Evolutionary conservation across 2,113 vertebrate genomes (phyloP), one percentile per base, ranked within the genome.

Genomic region (Crotophaga sulcirostris): DNA sequence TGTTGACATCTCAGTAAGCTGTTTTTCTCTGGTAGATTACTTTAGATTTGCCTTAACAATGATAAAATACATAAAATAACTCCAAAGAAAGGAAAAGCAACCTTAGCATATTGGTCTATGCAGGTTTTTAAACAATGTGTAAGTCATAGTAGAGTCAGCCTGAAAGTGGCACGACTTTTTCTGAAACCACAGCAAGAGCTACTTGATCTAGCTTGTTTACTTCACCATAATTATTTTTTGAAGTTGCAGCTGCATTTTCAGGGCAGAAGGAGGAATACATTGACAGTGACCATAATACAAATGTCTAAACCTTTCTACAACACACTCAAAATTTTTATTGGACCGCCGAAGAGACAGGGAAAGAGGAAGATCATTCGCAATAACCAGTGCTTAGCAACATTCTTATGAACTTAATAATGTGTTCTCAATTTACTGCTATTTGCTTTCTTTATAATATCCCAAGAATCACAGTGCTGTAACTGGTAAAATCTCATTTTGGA

Each of bases 21-120:
- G 6, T 77, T 93, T 97, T 93, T 54, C 60, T 69, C 38, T 11
- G 31, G 24, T 36, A 58, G 34, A 28, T 83, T 77, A 20, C 21
- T 81, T 94, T 42, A 76, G 21, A 47, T 87, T 93, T 94, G 87
- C 67, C 67, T 93, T 55, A 67, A 76, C 90, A 75, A n/a, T 59
- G 38, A 86, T 81, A 94, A 70, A 79, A 70, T 7, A 63, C 38
- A 70, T 11, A 44, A 80, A 94, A 54, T 16, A 80, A 51, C n/a
- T 72, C 28, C 31, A 28, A 93, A 81, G 54, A 66, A 33, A 3
- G 24, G 63, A 59, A 91, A 89, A 80, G 51, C 77, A 94, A 62
- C 36, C 18, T 94, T 47, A 51, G 68, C 19, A 62, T 83, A 87
- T 93, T 60, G 45, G 16, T 23, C 70, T 38, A 9, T 11, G 45